Evolutionary conservation across 2,113 vertebrate genomes (phyloP).

Genomic region (Scophthalmus maximus): DNA sequence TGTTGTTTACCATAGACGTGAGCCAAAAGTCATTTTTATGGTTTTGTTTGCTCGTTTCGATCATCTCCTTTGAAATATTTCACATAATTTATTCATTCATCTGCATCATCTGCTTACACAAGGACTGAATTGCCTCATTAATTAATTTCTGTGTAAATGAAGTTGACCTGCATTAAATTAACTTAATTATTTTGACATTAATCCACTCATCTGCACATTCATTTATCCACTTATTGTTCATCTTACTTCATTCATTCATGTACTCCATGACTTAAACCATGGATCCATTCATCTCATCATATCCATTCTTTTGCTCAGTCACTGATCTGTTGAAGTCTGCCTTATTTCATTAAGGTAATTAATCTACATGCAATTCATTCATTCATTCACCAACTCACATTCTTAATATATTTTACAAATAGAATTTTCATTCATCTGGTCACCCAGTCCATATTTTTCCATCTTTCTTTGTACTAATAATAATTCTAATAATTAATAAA

Average conservation of each 20-base stretch:
- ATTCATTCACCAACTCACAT: background rate
- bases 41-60: background rate
- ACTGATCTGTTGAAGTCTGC: background rate
- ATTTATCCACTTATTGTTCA: too few relatives aligned
- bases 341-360: background rate
- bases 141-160: too few relatives aligned
- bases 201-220: background rate
- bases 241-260: background rate
- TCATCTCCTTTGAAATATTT: background rate
- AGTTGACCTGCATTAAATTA: too few relatives aligned
- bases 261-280: too few relatives aligned
- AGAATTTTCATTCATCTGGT: too few relatives aligned
- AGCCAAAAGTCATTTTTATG: background rate
- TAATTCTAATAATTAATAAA: too few relatives aligned
- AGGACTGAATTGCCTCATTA: too few relatives aligned
- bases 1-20: background rate
- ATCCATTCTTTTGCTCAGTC: background rate
- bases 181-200: background rate
- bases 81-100: background rate
- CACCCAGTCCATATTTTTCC: too few relatives aligned
- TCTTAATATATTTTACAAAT: background rate
- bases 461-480: background rate
- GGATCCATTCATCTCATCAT: background rate
- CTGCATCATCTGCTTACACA: background rate
- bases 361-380: background rate